Evolutionary conservation across 2,113 vertebrate species (phyloP), one percentile per base, ranked within the genome.

Genomic region (Myxocyprinus asiaticus): DNA sequence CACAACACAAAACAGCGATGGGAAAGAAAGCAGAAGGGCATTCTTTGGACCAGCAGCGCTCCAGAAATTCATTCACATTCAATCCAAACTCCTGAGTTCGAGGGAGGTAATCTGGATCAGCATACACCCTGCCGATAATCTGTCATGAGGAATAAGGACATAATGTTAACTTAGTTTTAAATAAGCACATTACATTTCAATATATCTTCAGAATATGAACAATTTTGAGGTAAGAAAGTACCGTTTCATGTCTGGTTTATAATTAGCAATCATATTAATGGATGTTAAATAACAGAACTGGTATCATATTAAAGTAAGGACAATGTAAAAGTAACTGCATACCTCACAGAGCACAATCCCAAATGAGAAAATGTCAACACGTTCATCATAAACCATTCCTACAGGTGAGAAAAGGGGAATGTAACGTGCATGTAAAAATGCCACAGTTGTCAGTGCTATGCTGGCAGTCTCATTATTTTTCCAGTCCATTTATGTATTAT

Each of bases 341-440:
- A 95, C 98, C 96, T 99, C 98, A 0, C 98, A 99, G 5, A 96
- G 90, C 81, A 99, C 94, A 4, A 99, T 98, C 44, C 98, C 98
- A 0, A 97, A 99, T 71, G 98, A 99, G 85, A 99, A 99, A 82
- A 99, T 89, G 67, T 99, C 98, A 83, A 99, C 98, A 7, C 94
- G 94, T 88, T 99, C 98, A 4, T 99, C 97, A 0, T 99, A 99
- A 85, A 90, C 95, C 86, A 95, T 94, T 45, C 97, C 98, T 99
- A 0, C 5, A 78, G 61, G 48, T 6, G 17, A 51, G 73, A 67
- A 63, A 33, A 33, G 1, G 22, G 22, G 22, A 33, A 33, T 33
- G 22, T 33, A 33, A 33, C 22, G 22, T 33, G 22, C 22, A 33
- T 33, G 22, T 33, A 33, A 33, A 33, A 33, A 33, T 33, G 3